phyloP scores from a whole-genome alignment of 2,888 invertebrate species.

The Nemurella pictetii region DNA sequence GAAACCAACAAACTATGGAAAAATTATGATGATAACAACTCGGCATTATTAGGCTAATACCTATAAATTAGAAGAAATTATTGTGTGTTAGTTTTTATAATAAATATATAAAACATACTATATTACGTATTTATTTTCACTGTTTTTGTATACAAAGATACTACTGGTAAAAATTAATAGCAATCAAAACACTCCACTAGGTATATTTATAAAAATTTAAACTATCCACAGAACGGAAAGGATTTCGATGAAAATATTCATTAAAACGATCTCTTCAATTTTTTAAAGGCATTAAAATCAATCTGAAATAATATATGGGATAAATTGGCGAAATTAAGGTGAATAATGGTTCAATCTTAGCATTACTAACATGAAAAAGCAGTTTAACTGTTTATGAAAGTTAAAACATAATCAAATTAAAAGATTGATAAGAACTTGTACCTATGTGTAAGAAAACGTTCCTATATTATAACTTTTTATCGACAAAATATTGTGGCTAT shows the following conservation, averaged over 20 bases:
- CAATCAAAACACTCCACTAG: slow-evolving; percentile 31
- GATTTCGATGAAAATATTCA: not conserved
- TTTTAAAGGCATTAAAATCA: not conserved
- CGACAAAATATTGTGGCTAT: slow-evolving; percentile 18
- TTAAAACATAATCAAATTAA: slow-evolving; percentile 20
- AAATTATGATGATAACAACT: slow-evolving; percentile 28
- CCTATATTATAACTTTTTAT: slow-evolving; percentile 29
- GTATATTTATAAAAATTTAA: slow-evolving; percentile 25
- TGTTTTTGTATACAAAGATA: slow-evolving; percentile 29
- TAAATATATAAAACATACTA: slow-evolving; percentile 31
- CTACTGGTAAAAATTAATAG: slow-evolving; percentile 24
- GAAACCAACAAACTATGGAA: slow-evolving; percentile 20
- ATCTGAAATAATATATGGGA: not conserved
- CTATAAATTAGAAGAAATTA: slow-evolving; percentile 17
- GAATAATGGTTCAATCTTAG: slow-evolving; percentile 20
- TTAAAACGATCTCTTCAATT: not conserved
- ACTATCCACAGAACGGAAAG: not conserved
- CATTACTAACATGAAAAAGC: slow-evolving; percentile 15
- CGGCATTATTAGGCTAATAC: slow-evolving; percentile 32
- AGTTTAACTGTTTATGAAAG: not conserved
- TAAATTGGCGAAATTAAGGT: not conserved
- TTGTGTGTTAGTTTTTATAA: slow-evolving; percentile 31
- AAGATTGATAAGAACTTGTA: slow-evolving; percentile 16
- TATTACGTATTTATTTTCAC: slow-evolving; percentile 31
- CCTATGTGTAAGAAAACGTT: slow-evolving; percentile 27